These are phyloP conservation scores for Taenioides sp. DNA, from an alignment of 2,797 vertebrate genomes.

Conservation along the genomic window DNA sequence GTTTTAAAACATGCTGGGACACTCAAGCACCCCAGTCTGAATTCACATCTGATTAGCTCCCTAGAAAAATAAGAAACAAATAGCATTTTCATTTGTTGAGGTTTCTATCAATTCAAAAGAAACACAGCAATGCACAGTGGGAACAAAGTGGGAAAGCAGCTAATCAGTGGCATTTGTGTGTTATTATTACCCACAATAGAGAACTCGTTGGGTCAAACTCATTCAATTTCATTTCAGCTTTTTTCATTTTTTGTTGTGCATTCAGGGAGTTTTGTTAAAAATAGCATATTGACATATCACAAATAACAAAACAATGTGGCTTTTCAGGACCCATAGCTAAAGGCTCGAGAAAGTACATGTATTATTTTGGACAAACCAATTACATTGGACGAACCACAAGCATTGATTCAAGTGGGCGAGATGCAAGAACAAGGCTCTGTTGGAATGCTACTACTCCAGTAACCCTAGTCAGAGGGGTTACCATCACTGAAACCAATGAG, in stretches of 20 bases:
- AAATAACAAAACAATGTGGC: too few species aligned
- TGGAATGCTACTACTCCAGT: too few species aligned
- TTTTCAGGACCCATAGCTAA: too few species aligned
- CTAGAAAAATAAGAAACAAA: neutral
- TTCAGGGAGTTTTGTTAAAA: conserved; percentile 2
- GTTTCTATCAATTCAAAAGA: neutral
- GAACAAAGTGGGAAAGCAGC: neutral
- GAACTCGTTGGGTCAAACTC: conserved; percentile 3
- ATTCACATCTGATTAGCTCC: conserved; percentile 15
- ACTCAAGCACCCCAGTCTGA: neutral
- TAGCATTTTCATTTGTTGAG: neutral
- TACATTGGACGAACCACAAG: too few species aligned
- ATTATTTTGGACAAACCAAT: too few species aligned
- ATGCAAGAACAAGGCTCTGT: too few species aligned
- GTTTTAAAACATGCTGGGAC: conserved; percentile 16
- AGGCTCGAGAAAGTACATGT: too few species aligned
- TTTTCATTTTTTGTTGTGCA: neutral
- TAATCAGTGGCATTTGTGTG: conserved; percentile 18
- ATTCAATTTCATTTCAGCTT: conserved; percentile 5
- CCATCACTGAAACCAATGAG: too few species aligned
- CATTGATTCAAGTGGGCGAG: too few species aligned
- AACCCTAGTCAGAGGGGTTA: too few species aligned
- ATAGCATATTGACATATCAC: neutral
- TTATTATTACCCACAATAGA: conserved; percentile 6
- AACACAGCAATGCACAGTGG: neutral